Conservation (phyloP, 2,797 vertebrate species). For the Megaceryle alcyon region DNA sequence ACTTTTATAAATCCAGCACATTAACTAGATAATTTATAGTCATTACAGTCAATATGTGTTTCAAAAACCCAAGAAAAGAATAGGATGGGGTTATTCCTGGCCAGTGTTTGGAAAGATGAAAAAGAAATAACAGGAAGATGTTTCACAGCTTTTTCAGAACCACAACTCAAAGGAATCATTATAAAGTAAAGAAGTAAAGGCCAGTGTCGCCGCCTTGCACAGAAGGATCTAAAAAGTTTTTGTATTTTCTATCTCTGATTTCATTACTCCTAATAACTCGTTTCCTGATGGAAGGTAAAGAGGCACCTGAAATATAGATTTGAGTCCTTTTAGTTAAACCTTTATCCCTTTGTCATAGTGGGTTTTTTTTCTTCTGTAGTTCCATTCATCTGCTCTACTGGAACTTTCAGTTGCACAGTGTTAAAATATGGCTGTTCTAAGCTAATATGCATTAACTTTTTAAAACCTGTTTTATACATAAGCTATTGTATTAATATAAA, state of each 20-base stretch:
- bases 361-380: conserved; percentile 76
- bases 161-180: conserved; percentile 75
- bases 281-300: conserved; percentile 78
- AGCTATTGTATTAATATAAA: conserved; percentile 81
- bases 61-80: conserved; percentile 70
- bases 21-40: conserved; percentile 68
- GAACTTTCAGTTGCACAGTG: conserved; percentile 76
- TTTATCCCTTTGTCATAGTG: conserved; percentile 77
- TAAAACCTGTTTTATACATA: conserved; percentile 78
- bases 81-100: conserved; percentile 74
- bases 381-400: conserved; percentile 79
- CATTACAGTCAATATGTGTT: conserved; percentile 70
- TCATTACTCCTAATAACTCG: conserved; percentile 78
- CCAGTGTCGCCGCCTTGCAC: conserved; percentile 67
- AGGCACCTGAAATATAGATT: conserved; percentile 74
- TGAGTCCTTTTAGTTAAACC: conserved; percentile 76
- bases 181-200: conserved; percentile 77
- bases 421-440: conserved; percentile 79
- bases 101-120: conserved; percentile 77
- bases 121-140: conserved; percentile 79
- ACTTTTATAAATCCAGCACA: conserved; percentile 58
- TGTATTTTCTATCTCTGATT: conserved; percentile 76
- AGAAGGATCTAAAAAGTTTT: conserved; percentile 79
- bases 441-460: conserved; percentile 81
- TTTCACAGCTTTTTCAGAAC: conserved; percentile 76